Percentiles rank a stretch among this genome's conserved stretches.
Evolutionary conservation across 2,888 invertebrate species (phyloP).

Genomic region (Zhuqinia jingwanae): DNA sequence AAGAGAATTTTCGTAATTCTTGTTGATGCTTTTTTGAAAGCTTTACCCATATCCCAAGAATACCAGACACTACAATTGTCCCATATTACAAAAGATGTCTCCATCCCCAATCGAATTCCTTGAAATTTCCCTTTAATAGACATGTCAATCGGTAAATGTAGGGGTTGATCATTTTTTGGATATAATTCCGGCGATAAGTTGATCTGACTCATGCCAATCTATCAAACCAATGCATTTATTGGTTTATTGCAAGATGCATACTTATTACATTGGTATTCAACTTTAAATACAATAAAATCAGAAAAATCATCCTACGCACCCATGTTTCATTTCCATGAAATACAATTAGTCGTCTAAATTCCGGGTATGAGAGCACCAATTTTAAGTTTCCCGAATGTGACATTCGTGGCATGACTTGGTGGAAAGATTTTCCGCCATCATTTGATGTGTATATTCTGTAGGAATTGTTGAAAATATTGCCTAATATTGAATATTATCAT

Average conservation of each 20-base stretch:
- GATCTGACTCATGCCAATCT: slow-evolving; percentile 14
- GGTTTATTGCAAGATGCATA: too few relatives aligned
- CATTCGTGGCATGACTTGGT: neutral
- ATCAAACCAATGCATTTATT: too few relatives aligned
- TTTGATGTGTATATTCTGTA: slow-evolving; percentile 45
- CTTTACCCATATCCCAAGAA: slow-evolving; percentile 58
- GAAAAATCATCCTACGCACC: neutral
- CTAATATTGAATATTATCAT: too few relatives aligned
- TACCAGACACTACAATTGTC: slow-evolving; percentile 77
- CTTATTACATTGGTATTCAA: too few relatives aligned
- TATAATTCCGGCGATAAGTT: neutral
- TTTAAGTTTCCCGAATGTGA: slow-evolving; percentile 6
- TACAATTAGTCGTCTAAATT: slow-evolving; percentile 5
- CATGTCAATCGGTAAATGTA: neutral
- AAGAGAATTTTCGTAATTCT: neutral
- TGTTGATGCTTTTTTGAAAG: too few relatives aligned
- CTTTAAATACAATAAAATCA: too few relatives aligned
- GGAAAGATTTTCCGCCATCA: slow-evolving; percentile 41
- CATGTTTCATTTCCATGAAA: slow-evolving; percentile 43
- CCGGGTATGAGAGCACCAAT: slow-evolving; percentile 55
- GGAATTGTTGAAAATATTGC: too few relatives aligned
- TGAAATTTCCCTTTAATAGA: slow-evolving; percentile 49
- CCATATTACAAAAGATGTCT: slow-evolving; percentile 74
- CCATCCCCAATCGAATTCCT: slow-evolving; percentile 70
- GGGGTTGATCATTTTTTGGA: too few relatives aligned